These are phyloP conservation scores for Asarcornis scutulata DNA, from an alignment of 2,113 vertebrate species.

Conservation along the genomic window DNA sequence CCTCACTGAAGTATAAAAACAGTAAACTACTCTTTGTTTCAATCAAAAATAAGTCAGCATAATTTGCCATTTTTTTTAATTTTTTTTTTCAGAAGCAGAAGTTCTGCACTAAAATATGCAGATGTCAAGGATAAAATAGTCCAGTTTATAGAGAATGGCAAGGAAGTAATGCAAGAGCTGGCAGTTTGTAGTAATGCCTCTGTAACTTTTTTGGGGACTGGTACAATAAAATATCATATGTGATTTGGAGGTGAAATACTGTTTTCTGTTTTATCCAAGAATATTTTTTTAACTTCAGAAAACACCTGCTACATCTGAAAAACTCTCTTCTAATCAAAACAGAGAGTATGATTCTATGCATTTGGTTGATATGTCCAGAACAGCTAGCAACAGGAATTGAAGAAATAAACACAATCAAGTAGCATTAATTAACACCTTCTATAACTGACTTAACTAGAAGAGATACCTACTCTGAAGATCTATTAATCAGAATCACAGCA, in stretches of 20 bases:
- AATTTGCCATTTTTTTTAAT: background rate
- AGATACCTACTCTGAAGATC: background rate
- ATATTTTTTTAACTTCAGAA: background rate
- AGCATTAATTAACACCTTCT: background rate
- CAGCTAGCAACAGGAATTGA: background rate
- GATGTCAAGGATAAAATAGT: rapidly evolving
- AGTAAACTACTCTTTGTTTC: background rate
- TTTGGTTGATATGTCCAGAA: background rate
- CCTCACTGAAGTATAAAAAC: background rate
- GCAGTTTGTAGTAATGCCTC: background rate
- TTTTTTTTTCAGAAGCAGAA: background rate
- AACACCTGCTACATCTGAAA: background rate
- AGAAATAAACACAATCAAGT: background rate
- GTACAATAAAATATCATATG: background rate
- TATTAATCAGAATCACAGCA: background rate
- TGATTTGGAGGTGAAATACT: background rate
- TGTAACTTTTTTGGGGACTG: background rate
- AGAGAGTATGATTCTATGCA: background rate
- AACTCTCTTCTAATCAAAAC: background rate
- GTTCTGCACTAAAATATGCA: background rate
- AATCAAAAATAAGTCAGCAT: background rate
- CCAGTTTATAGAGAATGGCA: background rate
- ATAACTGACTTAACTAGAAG: background rate
- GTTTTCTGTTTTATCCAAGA: background rate
- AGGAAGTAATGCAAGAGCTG: background rate